Conservation (phyloP, 2,888 invertebrate genomes). For the Polyploca ridens region DNA sequence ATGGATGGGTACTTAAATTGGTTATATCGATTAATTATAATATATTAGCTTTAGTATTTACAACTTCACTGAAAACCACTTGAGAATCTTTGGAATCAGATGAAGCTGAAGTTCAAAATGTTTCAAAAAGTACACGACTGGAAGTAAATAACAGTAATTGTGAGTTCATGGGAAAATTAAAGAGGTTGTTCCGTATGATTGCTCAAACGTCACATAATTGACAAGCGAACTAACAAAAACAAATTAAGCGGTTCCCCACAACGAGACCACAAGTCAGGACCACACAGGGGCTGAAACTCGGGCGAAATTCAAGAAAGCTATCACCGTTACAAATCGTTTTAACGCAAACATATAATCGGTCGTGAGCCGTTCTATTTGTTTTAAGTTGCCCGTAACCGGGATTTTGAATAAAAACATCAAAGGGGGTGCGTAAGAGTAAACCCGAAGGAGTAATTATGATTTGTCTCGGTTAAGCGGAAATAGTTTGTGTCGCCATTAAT, state of each 20-base stretch:
- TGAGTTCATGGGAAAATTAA: slow-evolving; percentile 40
- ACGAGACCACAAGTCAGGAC: slow-evolving; percentile 51
- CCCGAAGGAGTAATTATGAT: slow-evolving; percentile 82
- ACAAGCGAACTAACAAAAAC: slow-evolving; percentile 57
- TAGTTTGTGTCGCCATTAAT: slow-evolving; percentile 82
- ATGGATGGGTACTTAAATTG: slow-evolving; percentile 8
- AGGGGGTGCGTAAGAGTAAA: slow-evolving; percentile 77
- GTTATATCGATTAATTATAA: slow-evolving; percentile 2
- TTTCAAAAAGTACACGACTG: background rate
- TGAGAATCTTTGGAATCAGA: background rate
- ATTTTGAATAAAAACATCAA: slow-evolving; percentile 83
- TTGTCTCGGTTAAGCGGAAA: slow-evolving; percentile 82
- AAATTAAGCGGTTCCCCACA: slow-evolving; percentile 55
- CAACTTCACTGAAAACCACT: background rate
- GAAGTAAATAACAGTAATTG: slow-evolving; percentile 2
- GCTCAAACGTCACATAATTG: slow-evolving; percentile 62
- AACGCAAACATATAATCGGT: slow-evolving; percentile 82
- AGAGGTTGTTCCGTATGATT: slow-evolving; percentile 55
- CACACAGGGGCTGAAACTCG: slow-evolving; percentile 73
- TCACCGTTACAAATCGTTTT: slow-evolving; percentile 81
- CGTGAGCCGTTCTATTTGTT: slow-evolving; percentile 81
- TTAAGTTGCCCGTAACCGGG: slow-evolving; percentile 81
- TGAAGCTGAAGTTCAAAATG: too few species aligned
- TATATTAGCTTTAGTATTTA: background rate
- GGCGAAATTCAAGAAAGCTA: slow-evolving; percentile 75